Conservation (phyloP, 2,888 invertebrate genomes). For the Graphium colonna region DNA sequence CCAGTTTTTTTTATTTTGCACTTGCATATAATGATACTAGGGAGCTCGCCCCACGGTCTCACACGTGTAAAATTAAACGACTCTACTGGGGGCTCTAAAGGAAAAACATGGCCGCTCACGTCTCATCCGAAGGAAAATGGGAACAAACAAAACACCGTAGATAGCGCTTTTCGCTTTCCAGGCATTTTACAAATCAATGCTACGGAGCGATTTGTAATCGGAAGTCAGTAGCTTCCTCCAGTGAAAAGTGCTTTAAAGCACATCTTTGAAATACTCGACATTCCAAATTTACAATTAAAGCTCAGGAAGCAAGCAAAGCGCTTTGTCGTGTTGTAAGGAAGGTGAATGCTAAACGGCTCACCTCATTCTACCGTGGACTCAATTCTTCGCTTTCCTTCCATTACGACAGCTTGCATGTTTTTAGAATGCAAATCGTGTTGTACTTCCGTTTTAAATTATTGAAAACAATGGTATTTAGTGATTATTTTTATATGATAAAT, state of each 20-base stretch:
- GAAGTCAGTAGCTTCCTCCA: slow-evolving; percentile 16
- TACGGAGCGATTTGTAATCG: slow-evolving; percentile 28
- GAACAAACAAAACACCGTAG: slow-evolving; percentile 37
- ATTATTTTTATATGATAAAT: too few species aligned
- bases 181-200: slow-evolving; percentile 25
- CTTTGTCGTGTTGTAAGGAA: slow-evolving; percentile 4
- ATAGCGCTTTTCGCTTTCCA: slow-evolving; percentile 21
- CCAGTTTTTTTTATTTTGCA: slow-evolving; percentile 7
- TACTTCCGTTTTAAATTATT: background rate
- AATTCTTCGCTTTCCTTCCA: slow-evolving; percentile 1
- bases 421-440: background rate
- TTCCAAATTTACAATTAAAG: slow-evolving; percentile 3
- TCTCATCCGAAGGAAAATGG: slow-evolving; percentile 55
- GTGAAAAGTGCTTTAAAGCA: background rate
- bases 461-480: too few species aligned
- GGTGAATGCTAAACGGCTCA: slow-evolving; percentile 19
- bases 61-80: slow-evolving; percentile 51
- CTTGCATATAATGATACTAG: slow-evolving; percentile 44
- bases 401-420: slow-evolving; percentile 1
- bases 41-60: slow-evolving; percentile 40
- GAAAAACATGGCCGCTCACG: slow-evolving; percentile 50
- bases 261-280: slow-evolving; percentile 1
- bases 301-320: slow-evolving; percentile 1
- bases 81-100: slow-evolving; percentile 59
- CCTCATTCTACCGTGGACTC: slow-evolving; percentile 14